phyloP scores from a whole-genome alignment of 2,113 vertebrate species.

The Grammomys dolichurus region DNA sequence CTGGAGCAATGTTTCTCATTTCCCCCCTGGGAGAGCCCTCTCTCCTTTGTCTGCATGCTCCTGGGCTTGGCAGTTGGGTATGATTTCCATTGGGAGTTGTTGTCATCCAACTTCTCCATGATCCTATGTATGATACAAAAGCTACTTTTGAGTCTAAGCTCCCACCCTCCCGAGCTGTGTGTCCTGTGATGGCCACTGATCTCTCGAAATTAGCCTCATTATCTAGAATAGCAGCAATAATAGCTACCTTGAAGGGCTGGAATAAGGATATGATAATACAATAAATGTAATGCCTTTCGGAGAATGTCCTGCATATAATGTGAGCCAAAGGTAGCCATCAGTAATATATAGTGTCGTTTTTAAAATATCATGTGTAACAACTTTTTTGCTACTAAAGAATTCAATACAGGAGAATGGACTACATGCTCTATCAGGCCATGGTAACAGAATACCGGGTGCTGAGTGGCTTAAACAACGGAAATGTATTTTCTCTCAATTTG shows the following conservation, averaged over 20 bases:
- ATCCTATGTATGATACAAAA: background rate
- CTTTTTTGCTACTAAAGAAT: background rate
- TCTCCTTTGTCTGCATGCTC: background rate
- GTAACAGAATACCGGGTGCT: background rate
- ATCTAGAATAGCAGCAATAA: background rate
- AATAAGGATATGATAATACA: background rate
- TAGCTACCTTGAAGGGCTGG: background rate
- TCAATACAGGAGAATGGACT: background rate
- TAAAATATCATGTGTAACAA: background rate
- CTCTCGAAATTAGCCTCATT: constrained; percentile 4
- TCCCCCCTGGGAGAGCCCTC: background rate
- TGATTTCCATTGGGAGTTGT: background rate
- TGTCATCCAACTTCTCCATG: too few relatives aligned
- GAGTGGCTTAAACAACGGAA: background rate
- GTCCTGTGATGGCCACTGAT: background rate
- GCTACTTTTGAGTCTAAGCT: background rate
- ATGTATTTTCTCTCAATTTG: constrained; percentile 28
- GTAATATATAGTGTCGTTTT: background rate
- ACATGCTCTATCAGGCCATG: background rate
- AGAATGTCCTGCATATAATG: background rate
- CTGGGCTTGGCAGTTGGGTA: background rate
- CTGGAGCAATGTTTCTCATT: background rate
- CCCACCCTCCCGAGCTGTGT: background rate
- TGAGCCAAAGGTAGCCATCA: background rate
- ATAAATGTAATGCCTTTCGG: background rate